phyloP scores from a whole-genome alignment of 2,113 vertebrate species.

The Microtus montanus region DNA sequence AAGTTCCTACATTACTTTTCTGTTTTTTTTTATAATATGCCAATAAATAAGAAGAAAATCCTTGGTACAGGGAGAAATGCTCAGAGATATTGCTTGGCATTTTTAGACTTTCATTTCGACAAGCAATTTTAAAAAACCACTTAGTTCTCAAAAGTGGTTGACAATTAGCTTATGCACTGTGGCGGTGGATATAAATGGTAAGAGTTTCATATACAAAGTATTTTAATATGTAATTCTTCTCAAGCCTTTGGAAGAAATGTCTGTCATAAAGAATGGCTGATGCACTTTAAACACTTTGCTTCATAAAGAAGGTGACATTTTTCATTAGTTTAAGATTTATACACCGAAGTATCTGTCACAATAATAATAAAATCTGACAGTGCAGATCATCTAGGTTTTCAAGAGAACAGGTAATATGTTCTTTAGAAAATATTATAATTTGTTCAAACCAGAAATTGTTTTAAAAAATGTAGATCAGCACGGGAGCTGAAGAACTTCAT shows the following conservation, averaged over 20 bases:
- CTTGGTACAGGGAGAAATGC: slow-evolving; percentile 15
- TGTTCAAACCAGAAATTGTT: slow-evolving; percentile 83
- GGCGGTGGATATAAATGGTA: slow-evolving; percentile 72
- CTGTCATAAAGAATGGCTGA: slow-evolving; percentile 83
- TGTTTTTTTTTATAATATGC: slow-evolving; percentile 50
- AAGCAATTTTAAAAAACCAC: slow-evolving; percentile 57
- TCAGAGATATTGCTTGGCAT: slow-evolving; percentile 40
- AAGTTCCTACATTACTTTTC: neutral
- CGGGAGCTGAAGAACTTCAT: slow-evolving; percentile 65
- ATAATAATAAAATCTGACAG: slow-evolving; percentile 89
- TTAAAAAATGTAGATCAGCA: slow-evolving; percentile 80
- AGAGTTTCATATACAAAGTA: slow-evolving; percentile 65
- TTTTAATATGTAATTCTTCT: slow-evolving; percentile 82
- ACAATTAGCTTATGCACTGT: slow-evolving; percentile 80
- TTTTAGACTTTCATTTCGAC: slow-evolving; percentile 43
- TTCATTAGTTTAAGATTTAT: slow-evolving; percentile 88
- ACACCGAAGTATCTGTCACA: slow-evolving; percentile 84
- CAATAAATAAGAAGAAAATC: slow-evolving; percentile 54
- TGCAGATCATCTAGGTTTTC: slow-evolving; percentile 83
- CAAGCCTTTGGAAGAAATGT: slow-evolving; percentile 80
- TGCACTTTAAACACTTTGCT: slow-evolving; percentile 84
- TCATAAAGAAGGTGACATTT: slow-evolving; percentile 85
- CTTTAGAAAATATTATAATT: slow-evolving; percentile 84
- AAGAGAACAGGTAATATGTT: slow-evolving; percentile 80
- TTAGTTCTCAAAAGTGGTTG: slow-evolving; percentile 66